phyloP scores from a whole-genome alignment of 2,113 vertebrate species.

The Nerophis ophidion region DNA sequence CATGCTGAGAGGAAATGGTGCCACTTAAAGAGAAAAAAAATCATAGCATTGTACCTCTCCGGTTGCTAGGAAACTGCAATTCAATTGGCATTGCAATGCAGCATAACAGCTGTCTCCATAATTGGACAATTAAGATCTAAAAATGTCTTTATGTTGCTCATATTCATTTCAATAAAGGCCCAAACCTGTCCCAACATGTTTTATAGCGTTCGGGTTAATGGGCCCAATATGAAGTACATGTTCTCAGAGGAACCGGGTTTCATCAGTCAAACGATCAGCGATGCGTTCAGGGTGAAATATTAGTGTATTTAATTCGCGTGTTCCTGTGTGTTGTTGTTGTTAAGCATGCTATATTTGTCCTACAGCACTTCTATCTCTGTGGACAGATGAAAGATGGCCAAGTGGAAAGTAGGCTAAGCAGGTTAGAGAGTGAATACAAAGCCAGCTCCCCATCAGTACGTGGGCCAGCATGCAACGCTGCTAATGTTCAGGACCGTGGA shows the following conservation, averaged over 20 bases:
- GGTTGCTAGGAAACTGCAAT: constrained; percentile 79
- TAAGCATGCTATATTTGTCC: constrained; percentile 57
- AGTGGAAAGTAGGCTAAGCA: constrained; percentile 69
- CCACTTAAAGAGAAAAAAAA: constrained; percentile 57
- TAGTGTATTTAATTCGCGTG: not conserved
- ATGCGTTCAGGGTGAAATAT: constrained; percentile 25
- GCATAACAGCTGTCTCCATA: constrained; percentile 70
- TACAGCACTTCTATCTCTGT: constrained; percentile 46
- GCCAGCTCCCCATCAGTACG: constrained; percentile 35
- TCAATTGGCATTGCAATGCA: constrained; percentile 68
- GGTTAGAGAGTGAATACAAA: constrained; percentile 58
- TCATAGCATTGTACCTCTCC: constrained; percentile 62
- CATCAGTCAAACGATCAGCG: constrained; percentile 48
- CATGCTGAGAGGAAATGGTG: constrained; percentile 40
- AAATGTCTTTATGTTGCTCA: constrained; percentile 67
- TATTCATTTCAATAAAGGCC: constrained; percentile 66
- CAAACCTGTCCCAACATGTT: constrained; percentile 56
- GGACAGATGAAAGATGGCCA: constrained; percentile 39
- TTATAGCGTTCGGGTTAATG: constrained; percentile 66
- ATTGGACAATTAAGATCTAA: constrained; percentile 76
- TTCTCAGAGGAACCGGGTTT: constrained; percentile 35
- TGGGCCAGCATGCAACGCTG: constrained; percentile 21
- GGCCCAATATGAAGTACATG: constrained; percentile 52
- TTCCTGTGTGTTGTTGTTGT: not conserved
- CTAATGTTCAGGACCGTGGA: constrained; percentile 48